Conservation (phyloP, 1,140 invertebrate genomes). For the Pseudomyrmex concolor region DNA sequence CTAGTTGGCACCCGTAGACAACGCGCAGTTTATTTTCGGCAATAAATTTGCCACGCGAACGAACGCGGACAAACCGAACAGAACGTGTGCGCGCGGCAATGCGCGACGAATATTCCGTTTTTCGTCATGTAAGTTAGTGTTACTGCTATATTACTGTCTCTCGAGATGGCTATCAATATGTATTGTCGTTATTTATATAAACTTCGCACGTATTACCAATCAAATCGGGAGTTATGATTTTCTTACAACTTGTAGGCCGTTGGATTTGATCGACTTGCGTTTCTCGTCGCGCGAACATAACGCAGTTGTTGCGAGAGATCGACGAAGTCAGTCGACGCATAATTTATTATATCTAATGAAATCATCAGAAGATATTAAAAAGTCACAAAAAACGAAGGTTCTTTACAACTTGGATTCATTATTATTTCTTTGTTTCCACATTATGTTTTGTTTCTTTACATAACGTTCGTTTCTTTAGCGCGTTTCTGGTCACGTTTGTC, state of each 20-base stretch:
- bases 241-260: no score
- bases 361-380: background rate
- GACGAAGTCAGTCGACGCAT: background rate
- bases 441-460: background rate
- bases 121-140: background rate
- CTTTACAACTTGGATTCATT: background rate
- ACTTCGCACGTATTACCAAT: background rate
- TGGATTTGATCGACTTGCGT: background rate
- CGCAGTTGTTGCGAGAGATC: background rate
- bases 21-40: conserved; percentile 57
- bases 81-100: background rate
- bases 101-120: conserved; percentile 12
- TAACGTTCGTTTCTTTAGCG: conserved; percentile 19
- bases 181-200: conserved; percentile 3
- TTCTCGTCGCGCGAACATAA: conserved; percentile 26
- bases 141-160: background rate
- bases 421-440: conserved; percentile 28
- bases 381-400: background rate
- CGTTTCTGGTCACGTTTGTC: conserved; percentile 18
- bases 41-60: conserved; percentile 45
- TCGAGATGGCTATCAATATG: background rate
- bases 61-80: background rate
- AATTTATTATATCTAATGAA: background rate
- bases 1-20: conserved; percentile 54
- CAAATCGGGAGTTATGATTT: background rate